phyloP scores from a whole-genome alignment of 2,888 invertebrate species.

The Spatulosminthurus flaviceps region DNA sequence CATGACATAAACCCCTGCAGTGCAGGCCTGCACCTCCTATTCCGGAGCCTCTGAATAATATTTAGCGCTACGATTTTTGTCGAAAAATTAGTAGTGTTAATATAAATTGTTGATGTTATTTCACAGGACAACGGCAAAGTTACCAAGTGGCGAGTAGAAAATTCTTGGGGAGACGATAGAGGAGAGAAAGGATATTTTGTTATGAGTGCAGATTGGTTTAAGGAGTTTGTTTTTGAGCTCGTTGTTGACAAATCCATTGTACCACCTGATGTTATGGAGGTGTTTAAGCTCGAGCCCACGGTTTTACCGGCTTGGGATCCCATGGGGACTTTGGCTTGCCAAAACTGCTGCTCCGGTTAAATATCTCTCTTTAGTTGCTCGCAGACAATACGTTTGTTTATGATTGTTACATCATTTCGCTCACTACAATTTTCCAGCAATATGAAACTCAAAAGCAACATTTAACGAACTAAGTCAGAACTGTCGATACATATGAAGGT shows the following conservation, averaged over 20 bases:
- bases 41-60: too few species aligned
- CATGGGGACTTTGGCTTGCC: constrained; percentile 73
- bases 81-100: too few species aligned
- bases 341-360: constrained; percentile 16
- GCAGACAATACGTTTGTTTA: not conserved
- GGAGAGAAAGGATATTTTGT: constrained; percentile 86
- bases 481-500: too few species aligned
- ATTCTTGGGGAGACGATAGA: constrained; percentile 90
- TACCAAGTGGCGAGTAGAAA: constrained; percentile 85
- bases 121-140: constrained; percentile 72
- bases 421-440: too few species aligned
- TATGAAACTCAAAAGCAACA: too few species aligned
- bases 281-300: constrained; percentile 79
- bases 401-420: too few species aligned
- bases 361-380: not conserved
- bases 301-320: constrained; percentile 93
- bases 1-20: too few species aligned
- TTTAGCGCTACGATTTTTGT: too few species aligned
- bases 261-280: constrained; percentile 77
- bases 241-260: constrained; percentile 87
- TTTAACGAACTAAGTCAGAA: too few species aligned
- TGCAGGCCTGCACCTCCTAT: too few species aligned
- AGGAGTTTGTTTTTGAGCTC: constrained; percentile 86
- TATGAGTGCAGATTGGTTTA: constrained; percentile 87
- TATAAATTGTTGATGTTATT: too few species aligned